Base-by-base conservation (phyloP, 2,888 invertebrate genomes). In the Agriopis leucophaearia region DNA sequence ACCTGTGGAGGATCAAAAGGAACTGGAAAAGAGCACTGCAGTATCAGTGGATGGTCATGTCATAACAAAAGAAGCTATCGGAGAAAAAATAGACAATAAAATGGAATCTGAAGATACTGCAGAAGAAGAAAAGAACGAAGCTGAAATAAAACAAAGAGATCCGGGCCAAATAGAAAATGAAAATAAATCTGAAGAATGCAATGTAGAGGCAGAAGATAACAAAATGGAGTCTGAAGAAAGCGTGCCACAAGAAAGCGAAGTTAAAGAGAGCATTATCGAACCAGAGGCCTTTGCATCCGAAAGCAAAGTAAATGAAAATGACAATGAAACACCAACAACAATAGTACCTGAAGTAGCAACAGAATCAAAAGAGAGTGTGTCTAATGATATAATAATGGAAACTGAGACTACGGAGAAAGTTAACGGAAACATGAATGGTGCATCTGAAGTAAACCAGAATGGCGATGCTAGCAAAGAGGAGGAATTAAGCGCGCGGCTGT, bases 361-460 rank as follows among this genome's bases (percentile, higher is more conserved):
- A 42, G 74, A 71, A 55, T 42, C 60, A 16, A 81, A 77, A 71
- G 78, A 76, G 15, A 68, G 57, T 8, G 71, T 67, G 27, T n/a
- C 74, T 60, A 80, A 79, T 57, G 77, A 81, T 18, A 74, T 61
- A 9, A 80, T 81, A 71, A 66, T 70, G 15, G 85, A 82, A 40
- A 78, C 63, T 52, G 86, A 85, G 47, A 69, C 74, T 15, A 81
- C 81, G 70, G 88, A 89, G 69, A 73, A 82, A 76, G 74, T 92
- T 1, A 94, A 94, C 66, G 92, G 92, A 1, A 89, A 91, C 73
- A 66, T 86, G 3, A 91, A 92, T 56, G 89, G 92, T 8, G 84
- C 88, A 51, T 64, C 82, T 2, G 80, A 81, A 57, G 78, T 81
- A 4, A 86, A 83, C 71, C 71, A 87, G 67, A 93, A 92, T 57